Percentiles rank a stretch among this genome's conserved stretches.
Evolutionary conservation across 2,113 vertebrate genomes (phyloP).

Genomic region (Seriola quinqueradiata): DNA sequence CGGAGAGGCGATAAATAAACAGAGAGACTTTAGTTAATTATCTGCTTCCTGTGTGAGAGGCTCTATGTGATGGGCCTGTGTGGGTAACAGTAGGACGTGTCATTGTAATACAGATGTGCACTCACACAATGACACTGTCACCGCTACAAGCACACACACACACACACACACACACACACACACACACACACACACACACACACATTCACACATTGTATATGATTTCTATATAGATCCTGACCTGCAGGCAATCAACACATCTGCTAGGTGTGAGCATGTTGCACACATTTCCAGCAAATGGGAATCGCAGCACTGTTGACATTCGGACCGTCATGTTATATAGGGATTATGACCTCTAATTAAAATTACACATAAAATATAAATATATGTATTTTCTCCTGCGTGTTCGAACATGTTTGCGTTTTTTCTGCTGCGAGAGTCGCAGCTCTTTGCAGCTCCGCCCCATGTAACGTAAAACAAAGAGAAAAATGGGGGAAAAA

Average conservation of each 20-base stretch:
- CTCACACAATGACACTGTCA: no score
- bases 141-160: no score
- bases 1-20: not conserved
- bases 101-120: no score
- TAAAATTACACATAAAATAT: no score
- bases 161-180: not conserved
- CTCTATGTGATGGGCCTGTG: no score
- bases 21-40: not conserved
- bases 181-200: not conserved
- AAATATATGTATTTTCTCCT: no score
- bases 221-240: not conserved
- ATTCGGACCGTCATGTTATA: not conserved
- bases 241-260: constrained; percentile 28
- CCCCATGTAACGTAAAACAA: not conserved
- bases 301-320: not conserved
- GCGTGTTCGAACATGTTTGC: not conserved
- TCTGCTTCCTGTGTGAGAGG: not conserved
- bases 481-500: no score
- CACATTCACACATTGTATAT: not conserved
- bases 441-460: not conserved
- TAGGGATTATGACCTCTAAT: no score
- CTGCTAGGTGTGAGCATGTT: not conserved
- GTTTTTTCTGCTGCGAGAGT: not conserved
- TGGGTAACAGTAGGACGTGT: no score
- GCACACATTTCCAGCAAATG: not conserved